Evolutionary conservation across 2,113 vertebrate species (phyloP), one percentile per base, ranked within the genome.

Genomic region (Malurus cyaneus): DNA sequence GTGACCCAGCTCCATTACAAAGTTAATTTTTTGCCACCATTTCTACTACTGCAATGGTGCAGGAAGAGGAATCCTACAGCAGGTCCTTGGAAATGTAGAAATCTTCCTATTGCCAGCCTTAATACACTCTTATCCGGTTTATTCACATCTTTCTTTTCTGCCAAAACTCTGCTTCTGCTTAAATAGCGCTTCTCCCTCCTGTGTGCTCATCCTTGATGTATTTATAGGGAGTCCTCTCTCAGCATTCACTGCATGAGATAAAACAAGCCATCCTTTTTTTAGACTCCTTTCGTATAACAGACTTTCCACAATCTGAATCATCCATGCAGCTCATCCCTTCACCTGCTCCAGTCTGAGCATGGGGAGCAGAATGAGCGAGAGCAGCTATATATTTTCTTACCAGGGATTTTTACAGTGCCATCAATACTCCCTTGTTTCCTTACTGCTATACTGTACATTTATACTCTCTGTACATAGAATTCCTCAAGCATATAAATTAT

Each of bases 171-270:
- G 71, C 64, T 92, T 74, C 86, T 92, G 88, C 94, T 90, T 88
- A 92, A 95, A 90, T 83, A 90, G 82, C 2, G 2, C 88, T 86
- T 96, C 80, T 95, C 41, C 95, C 76, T 96, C 77, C 92, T 93
- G 92, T 66, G 88, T 91, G 76, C 96, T 94, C 83, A 86, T 88
- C 82, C 8, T 0, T 78, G 76, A 91, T 96, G 41, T 95, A 95
- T 96, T 96, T 96, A 96, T 95, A 96, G 94, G 86, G 88, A 88
- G 67, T 47, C 46, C 91, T 96, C 88, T 86, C 88, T 93, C 92
- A 94, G 79, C 95, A 90, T 88, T 93, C 92, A 83, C 54, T 90
- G 86, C 72, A 88, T 42, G 80, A 92, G 67, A 88, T 92, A 92
- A 96, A 96, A 92, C 65, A 94, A 88, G 72, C 60, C 54, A 73